Evolutionary conservation across 2,113 vertebrate genomes (phyloP), one percentile per base, ranked within the genome.

Genomic region (Nycticryphes semicollaris): DNA sequence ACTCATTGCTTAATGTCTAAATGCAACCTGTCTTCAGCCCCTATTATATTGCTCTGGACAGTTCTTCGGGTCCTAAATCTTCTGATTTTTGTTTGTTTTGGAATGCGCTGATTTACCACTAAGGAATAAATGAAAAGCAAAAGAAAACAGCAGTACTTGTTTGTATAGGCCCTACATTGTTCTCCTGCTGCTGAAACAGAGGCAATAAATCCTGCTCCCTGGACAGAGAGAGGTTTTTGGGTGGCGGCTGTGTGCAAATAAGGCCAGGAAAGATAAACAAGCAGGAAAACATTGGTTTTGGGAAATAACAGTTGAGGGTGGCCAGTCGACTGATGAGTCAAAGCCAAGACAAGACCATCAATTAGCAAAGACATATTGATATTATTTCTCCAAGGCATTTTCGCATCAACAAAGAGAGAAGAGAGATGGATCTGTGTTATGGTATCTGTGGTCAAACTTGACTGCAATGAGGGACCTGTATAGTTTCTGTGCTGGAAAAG

Each of bases 391-490:
- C 53, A 64, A 90, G 87, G 77, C 73, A 62, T 89, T 94, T 91
- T 75, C 94, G 68, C 10, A 15, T 89, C 73, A 68, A 80, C 67
- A 84, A 22, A 64, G 73, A 63, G 30, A 69, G 48, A 72, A 4
- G 25, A 83, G 94, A 72, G 88, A 66, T 81, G 92, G 86, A 82
- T 84, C 43, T 51, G 45, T 83, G 57, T 91, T 62, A 83, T 43
- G 56, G 77, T 87, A 27, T 83, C 85, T 91, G 91, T 89, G 93
- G 94, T 91, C 84, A 89, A 68, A 76, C 66, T 96, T 89, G 94
- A 83, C 90, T 90, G 92, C 80, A 67, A 10, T 54, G 7, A 47
- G 92, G 86, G 88, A 67, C 86, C 51, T 30, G 19, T 74, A 20
- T 6, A 56, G 51, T 84, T 67, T 73, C 75, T 79, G 0, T 70